These are phyloP conservation scores for Trididemnum miniatum DNA, from an alignment of 23 tunicate species.

Conservation along the genomic window DNA sequence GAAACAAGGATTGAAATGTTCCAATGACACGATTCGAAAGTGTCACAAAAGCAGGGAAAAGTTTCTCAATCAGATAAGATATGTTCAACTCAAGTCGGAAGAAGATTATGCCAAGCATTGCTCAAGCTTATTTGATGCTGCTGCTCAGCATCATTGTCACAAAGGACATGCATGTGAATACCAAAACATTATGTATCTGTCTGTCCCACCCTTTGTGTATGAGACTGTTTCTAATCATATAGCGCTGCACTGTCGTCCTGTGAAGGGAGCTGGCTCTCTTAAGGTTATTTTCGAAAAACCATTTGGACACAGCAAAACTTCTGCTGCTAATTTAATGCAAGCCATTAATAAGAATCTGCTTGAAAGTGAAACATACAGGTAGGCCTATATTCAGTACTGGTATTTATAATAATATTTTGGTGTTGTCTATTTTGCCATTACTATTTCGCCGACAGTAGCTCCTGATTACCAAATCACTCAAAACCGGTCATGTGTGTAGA, in stretches of 20 bases:
- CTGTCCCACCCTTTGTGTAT: constrained; percentile 75
- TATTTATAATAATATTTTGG: too few relatives aligned
- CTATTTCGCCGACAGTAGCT: too few relatives aligned
- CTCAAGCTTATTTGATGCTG: neutral
- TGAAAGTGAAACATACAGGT: constrained; percentile 62
- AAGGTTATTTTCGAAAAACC: constrained; percentile 85
- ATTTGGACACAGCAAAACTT: constrained; percentile 57
- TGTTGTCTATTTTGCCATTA: too few relatives aligned
- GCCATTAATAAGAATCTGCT: constrained; percentile 4
- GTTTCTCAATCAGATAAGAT: constrained; percentile 25
- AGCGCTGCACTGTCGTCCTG: constrained; percentile 36
- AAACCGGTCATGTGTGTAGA: too few relatives aligned
- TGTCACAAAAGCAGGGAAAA: constrained; percentile 5
- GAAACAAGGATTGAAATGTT: constrained; percentile 9
- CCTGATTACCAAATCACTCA: too few relatives aligned
- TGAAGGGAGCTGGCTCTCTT: neutral
- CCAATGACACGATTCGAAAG: neutral
- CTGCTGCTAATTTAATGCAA: constrained; percentile 31
- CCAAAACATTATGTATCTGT: constrained; percentile 58
- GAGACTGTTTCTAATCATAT: constrained; percentile 32
- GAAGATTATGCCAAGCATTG: constrained; percentile 47
- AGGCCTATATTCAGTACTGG: too few relatives aligned
- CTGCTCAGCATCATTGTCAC: constrained; percentile 15
- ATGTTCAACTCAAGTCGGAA: constrained; percentile 41
- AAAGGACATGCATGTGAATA: constrained; percentile 28